These are phyloP conservation scores for Harlomillsia oculata DNA, from an alignment of 1,140 invertebrate species.

Conservation along the genomic window DNA sequence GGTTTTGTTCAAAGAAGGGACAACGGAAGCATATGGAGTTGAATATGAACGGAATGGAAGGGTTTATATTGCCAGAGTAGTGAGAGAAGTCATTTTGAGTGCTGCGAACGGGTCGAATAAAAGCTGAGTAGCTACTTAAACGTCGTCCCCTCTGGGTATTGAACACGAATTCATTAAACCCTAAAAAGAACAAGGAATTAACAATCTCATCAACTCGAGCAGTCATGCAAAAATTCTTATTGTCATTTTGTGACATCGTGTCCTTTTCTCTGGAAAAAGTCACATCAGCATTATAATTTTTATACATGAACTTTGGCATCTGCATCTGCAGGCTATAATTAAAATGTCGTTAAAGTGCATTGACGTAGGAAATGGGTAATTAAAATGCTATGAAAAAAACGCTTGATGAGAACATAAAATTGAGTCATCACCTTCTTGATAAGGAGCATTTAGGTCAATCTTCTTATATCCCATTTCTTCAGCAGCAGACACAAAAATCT, in stretches of 20 bases:
- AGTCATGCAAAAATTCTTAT: not conserved
- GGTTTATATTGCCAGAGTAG: too few relatives aligned
- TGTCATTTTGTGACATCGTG: not conserved
- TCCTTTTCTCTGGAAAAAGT: not conserved
- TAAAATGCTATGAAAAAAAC: not conserved
- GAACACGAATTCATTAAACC: conserved; percentile 25
- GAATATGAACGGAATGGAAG: too few relatives aligned
- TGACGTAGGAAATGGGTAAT: not conserved
- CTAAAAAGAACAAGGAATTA: not conserved
- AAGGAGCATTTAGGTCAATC: conserved; percentile 49
- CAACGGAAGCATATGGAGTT: not conserved
- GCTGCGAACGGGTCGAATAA: conserved; percentile 16
- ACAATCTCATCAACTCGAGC: not conserved
- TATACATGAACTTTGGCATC: not conserved
- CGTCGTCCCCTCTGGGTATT: conserved; percentile 20
- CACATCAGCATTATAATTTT: not conserved
- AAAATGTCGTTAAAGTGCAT: not conserved
- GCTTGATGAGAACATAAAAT: not conserved
- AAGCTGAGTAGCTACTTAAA: conserved; percentile 27
- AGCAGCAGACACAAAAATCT: conserved; percentile 54
- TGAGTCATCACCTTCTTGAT: conserved; percentile 24
- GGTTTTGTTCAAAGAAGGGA: not conserved
- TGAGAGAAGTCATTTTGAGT: not conserved
- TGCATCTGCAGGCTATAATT: not conserved
- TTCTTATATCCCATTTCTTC: conserved; percentile 58